Percentiles rank a stretch among this genome's conserved stretches.
Evolutionary conservation across 2,888 invertebrate species (phyloP).

Genomic region (Stenodema calcarata): DNA sequence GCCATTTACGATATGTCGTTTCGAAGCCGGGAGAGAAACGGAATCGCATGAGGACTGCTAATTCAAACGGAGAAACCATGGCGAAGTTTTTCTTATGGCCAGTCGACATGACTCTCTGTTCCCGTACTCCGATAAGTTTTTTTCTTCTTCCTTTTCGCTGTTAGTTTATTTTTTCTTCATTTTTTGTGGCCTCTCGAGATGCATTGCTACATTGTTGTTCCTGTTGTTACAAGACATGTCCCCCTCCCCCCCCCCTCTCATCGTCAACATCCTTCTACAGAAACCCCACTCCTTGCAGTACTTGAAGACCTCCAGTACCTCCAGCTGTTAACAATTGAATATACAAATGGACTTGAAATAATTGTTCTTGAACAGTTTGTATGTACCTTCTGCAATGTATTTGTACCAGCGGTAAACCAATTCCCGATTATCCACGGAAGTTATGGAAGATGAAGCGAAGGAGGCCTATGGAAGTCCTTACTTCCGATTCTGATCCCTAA

Average conservation of each 20-base stretch:
- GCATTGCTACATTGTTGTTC: not conserved
- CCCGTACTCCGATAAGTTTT: not conserved
- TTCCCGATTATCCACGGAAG: too few species aligned
- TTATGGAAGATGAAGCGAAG: too few species aligned
- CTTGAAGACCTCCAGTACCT: too few species aligned
- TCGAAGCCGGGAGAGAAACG: not conserved
- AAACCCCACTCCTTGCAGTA: not conserved
- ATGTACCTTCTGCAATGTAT: too few species aligned
- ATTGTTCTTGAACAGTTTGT: too few species aligned
- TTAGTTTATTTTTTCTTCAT: not conserved
- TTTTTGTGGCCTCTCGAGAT: not conserved
- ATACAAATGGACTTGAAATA: too few species aligned
- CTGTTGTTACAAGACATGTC: not conserved
- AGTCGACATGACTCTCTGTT: not conserved
- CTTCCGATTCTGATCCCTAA: too few species aligned
- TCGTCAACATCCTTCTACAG: too few species aligned
- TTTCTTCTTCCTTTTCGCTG: not conserved
- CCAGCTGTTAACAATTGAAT: too few species aligned
- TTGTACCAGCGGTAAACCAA: too few species aligned
- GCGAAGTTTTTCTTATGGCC: not conserved
- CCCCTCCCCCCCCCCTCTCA: not conserved
- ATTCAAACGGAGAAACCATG: constrained; percentile 20
- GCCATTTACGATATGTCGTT: constrained; percentile 35
- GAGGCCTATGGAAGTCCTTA: too few species aligned
- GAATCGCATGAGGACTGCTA: constrained; percentile 37